A percentile compares a stretch with the other conserved stretches of the same genome.
phyloP scores from a whole-genome alignment of 2,113 vertebrate species.

The Petrocephalus zakoni region DNA sequence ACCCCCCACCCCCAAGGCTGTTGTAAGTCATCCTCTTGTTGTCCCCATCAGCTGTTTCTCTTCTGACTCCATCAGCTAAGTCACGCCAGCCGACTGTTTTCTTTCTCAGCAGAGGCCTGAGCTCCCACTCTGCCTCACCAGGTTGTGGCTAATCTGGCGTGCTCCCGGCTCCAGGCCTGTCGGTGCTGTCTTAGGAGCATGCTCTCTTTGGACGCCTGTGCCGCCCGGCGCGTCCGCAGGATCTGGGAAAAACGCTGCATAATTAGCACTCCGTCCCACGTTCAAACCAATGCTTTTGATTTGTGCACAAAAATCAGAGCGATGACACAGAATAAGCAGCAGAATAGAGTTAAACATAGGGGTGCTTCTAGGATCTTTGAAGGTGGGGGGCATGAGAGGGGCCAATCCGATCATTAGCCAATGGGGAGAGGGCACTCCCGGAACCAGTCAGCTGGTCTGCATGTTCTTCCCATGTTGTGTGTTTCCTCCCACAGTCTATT shows the following conservation, averaged over 20 bases:
- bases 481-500: not conserved
- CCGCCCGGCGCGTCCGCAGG: constrained; percentile 62
- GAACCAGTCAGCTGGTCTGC: not conserved
- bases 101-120: not conserved
- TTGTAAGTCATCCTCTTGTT: constrained; percentile 20
- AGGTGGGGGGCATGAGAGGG: not conserved
- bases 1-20: not conserved
- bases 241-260: constrained; percentile 61
- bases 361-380: too few relatives aligned
- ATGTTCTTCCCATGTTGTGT: not conserved
- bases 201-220: constrained; percentile 74
- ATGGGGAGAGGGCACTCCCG: not conserved
- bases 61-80: not conserved
- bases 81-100: not conserved
- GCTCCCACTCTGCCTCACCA: constrained; percentile 61
- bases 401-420: not conserved
- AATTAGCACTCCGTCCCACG: not conserved
- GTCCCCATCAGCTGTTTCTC: not conserved
- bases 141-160: constrained; percentile 60
- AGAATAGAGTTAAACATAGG: not conserved
- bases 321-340: not conserved
- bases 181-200: constrained; percentile 75
- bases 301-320: not conserved
- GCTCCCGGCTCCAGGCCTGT: constrained; percentile 80
- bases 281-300: not conserved